Percentiles rank a stretch among this genome's conserved stretches.
Evolutionary conservation across 2,113 vertebrate species (phyloP).

Genomic region (Gulo gulo): DNA sequence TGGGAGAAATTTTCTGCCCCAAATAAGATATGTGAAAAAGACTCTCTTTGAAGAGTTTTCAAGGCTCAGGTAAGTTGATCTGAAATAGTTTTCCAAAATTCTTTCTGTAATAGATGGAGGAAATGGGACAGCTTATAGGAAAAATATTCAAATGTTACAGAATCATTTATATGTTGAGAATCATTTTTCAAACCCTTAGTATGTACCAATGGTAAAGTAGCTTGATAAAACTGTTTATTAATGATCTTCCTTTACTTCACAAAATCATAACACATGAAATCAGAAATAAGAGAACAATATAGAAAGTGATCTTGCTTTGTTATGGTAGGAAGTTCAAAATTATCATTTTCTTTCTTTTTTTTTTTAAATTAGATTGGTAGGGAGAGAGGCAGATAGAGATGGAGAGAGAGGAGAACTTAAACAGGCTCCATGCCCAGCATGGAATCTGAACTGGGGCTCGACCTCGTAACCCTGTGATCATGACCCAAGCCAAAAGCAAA

Average conservation of each 20-base stretch:
- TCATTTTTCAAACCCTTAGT: neutral
- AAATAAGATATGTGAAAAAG: neutral
- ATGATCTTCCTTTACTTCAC: neutral
- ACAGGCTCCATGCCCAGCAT: neutral
- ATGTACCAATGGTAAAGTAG: neutral
- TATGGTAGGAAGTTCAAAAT: neutral
- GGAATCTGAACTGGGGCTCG: neutral
- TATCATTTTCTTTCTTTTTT: neutral
- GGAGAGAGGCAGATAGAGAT: neutral
- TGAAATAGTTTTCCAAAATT: neutral
- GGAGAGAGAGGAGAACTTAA: neutral
- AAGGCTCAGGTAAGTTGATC: neutral
- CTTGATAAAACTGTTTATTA: neutral
- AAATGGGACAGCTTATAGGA: neutral
- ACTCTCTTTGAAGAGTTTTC: neutral
- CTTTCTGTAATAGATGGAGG: neutral
- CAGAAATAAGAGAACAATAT: neutral
- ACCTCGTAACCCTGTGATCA: neutral
- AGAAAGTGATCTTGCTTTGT: neutral
- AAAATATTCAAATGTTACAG: neutral
- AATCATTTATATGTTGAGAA: neutral
- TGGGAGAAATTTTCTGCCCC: neutral
- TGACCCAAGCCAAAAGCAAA: neutral
- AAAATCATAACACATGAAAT: neutral
- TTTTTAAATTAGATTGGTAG: neutral